Evolutionary conservation across 1,140 invertebrate genomes (phyloP), one percentile per base, ranked within the genome.

Genomic region (Sitophilus oryzae): DNA sequence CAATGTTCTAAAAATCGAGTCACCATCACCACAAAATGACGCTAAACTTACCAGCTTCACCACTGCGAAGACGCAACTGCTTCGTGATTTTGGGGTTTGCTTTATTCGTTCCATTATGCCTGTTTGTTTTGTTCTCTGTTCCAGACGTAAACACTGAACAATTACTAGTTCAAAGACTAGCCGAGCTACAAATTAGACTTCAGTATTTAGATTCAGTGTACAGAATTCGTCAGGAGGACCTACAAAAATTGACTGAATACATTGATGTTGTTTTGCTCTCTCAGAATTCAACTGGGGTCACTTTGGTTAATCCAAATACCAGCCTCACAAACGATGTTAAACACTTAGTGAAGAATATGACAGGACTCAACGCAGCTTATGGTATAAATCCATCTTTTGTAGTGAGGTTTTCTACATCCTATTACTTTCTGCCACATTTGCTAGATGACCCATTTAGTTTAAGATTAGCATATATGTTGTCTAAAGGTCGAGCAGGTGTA

Each of bases 391-490:
- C 71, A 8, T 62, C 65, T 10, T 61, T 69, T 23, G 71, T 71
- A 58, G 70, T 88, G 8, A 77, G 80, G 41, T 71, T 89, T 40
- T 89, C 89, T 9, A 86, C 86, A 47, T 82, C 90, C 44, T 93
- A 87, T 72, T 85, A 89, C 64, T 91, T 93, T 66, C 74, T 96
- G 41, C 92, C 93, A 1, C 90, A 96, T 74, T 76, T 96, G 16
- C 76, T 91, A 37, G 84, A 88, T 38, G 82, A 88, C 67, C 83
- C 86, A 0, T 79, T 81, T 58, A 89, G 88, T 63, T 73, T 94
- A 34, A 77, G 82, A 21, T 89, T 93, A 5, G 84, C 85, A 6
- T 91, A 85, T 68, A 76, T 86, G 47, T 75, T 91, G 60, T 87
- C 85, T 11, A 84, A 84, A 60, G 83, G 83, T 3, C 78, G 89